phyloP scores from a whole-genome alignment of 2,113 vertebrate genomes.

The Clupea harengus region DNA sequence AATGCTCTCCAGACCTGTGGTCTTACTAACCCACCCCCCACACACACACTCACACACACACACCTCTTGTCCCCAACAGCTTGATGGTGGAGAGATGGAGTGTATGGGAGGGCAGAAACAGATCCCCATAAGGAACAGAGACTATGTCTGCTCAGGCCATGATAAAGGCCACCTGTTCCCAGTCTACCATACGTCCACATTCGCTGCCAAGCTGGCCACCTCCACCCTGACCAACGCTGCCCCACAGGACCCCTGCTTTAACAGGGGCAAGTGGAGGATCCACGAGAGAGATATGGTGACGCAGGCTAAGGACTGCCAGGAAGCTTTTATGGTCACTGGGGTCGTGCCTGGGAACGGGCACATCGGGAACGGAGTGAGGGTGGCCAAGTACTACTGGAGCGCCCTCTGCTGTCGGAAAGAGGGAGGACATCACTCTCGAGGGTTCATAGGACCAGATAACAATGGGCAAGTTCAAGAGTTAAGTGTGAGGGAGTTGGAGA shows the following conservation, averaged over 20 bases:
- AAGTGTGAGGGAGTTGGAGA: background rate
- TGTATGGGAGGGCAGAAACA: conserved; percentile 24
- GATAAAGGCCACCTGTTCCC: conserved; percentile 50
- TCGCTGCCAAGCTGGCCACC: conserved; percentile 39
- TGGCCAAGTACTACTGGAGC: conserved; percentile 41
- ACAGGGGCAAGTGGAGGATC: conserved; percentile 28
- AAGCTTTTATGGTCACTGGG: conserved; percentile 42
- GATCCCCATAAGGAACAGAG: background rate
- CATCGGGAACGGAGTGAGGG: conserved; percentile 32
- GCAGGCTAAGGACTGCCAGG: background rate
- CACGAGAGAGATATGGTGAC: conserved; percentile 28
- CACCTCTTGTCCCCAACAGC: conserved; percentile 15
- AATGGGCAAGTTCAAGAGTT: background rate
- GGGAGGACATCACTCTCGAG: background rate
- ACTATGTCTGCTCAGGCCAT: conserved; percentile 33
- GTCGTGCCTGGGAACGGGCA: conserved; percentile 29
- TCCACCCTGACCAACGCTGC: conserved; percentile 50
- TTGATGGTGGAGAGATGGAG: conserved; percentile 21
- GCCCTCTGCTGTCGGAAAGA: conserved; percentile 34
- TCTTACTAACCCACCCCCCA: background rate
- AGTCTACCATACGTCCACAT: conserved; percentile 37
- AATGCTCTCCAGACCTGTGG: background rate
- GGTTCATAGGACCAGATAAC: conserved; percentile 39
- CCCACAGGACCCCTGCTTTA: conserved; percentile 40
- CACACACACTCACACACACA: background rate